A percentile compares a stretch with the other conserved stretches of the same genome.
Conservation (phyloP, 92 coral and sea anemone genomes). For the Galaxea fascicularis region DNA sequence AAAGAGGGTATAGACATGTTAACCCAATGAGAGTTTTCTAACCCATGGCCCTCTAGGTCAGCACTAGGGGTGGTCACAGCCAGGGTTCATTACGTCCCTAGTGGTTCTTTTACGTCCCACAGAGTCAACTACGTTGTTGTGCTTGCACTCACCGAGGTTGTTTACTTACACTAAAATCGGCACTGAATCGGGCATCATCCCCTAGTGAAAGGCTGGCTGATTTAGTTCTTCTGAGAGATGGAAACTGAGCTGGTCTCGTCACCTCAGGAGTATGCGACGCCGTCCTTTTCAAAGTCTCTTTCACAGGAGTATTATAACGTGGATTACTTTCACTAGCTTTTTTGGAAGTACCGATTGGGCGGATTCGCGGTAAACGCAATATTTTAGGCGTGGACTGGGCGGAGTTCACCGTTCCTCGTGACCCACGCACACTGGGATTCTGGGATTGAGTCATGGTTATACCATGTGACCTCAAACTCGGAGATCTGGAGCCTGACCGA, state of each 20-base stretch:
- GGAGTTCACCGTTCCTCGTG: slow-evolving; percentile 68
- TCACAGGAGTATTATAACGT: slow-evolving; percentile 15
- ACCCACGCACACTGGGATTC: slow-evolving; percentile 65
- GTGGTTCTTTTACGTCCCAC: too few species aligned
- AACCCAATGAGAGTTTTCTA: too few species aligned
- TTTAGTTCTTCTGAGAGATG: slow-evolving; percentile 74
- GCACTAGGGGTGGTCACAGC: too few species aligned
- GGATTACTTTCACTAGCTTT: slow-evolving; percentile 31
- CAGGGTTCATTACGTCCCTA: too few species aligned
- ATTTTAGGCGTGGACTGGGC: slow-evolving; percentile 82
- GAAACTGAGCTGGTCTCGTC: slow-evolving; percentile 60
- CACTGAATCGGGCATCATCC: slow-evolving; percentile 81
- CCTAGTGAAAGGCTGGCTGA: slow-evolving; percentile 76
- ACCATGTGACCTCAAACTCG: slow-evolving; percentile 58
- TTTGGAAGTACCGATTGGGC: slow-evolving; percentile 56
- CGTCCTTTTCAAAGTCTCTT: slow-evolving; percentile 78
- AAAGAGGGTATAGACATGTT: too few species aligned
- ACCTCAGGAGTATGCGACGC: slow-evolving; percentile 81
- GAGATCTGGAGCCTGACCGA: slow-evolving; percentile 63
- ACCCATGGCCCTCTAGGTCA: too few species aligned
- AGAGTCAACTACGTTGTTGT: too few species aligned
- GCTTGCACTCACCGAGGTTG: slow-evolving; percentile 51
- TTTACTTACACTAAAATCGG: slow-evolving; percentile 68
- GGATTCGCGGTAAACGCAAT: slow-evolving; percentile 69
- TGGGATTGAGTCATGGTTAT: slow-evolving; percentile 50